Conservation (phyloP, 2,113 vertebrate genomes). For the Chloroceryle aenea region DNA sequence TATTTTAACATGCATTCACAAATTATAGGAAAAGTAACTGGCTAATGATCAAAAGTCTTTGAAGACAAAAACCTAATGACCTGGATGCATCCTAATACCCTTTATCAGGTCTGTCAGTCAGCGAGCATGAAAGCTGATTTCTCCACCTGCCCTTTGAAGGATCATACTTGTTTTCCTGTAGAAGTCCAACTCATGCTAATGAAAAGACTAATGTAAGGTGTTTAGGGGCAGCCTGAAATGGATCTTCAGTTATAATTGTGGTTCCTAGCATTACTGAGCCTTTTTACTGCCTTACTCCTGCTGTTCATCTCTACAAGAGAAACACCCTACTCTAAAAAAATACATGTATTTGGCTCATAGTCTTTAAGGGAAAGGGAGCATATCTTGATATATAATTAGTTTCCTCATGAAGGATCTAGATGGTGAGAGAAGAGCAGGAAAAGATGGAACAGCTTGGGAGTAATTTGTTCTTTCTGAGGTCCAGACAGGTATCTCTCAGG, state of each 20-base stretch:
- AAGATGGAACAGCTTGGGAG: background rate
- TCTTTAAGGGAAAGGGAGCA: background rate
- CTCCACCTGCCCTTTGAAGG: background rate
- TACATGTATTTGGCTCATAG: background rate
- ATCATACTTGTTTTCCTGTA: background rate
- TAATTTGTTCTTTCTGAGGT: background rate
- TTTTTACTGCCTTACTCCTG: background rate
- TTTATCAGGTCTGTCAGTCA: background rate
- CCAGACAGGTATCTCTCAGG: background rate
- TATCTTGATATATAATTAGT: background rate
- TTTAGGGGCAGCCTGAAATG: background rate
- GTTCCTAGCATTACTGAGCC: background rate
- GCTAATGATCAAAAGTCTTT: background rate
- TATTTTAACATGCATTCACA: background rate
- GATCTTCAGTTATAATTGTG: conserved; percentile 22
- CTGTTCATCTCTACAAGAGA: background rate
- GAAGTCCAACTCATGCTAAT: background rate
- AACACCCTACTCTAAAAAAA: background rate
- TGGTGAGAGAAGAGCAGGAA: background rate
- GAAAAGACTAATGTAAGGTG: conserved; percentile 3
- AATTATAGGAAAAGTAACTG: background rate
- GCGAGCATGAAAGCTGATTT: background rate
- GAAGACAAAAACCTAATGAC: background rate
- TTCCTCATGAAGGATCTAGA: background rate
- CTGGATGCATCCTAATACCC: background rate